phyloP scores from a whole-genome alignment of 2,888 invertebrate genomes.

The Lepidochrysops patricia region DNA sequence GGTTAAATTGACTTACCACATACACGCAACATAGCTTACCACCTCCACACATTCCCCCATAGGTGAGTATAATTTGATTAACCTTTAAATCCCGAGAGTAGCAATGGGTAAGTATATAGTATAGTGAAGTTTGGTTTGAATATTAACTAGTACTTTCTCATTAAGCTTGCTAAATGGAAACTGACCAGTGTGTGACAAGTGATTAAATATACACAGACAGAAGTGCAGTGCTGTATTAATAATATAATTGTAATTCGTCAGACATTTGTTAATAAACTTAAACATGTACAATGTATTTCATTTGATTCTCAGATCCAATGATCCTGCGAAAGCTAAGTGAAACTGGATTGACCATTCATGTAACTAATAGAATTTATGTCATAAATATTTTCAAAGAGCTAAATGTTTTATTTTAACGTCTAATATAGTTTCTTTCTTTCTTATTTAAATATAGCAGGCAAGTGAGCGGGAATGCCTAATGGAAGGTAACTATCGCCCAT shows the following conservation, averaged over 20 bases:
- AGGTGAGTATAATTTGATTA: constrained; percentile 40
- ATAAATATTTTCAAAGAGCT: background rate
- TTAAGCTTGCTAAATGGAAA: constrained; percentile 68
- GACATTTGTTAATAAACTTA: constrained; percentile 52
- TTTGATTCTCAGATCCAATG: constrained; percentile 63
- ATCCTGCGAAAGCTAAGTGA: constrained; percentile 43
- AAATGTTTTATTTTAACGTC: constrained; percentile 15
- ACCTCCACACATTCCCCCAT: constrained; percentile 27
- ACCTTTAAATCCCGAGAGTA: constrained; percentile 16
- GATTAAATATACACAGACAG: constrained; percentile 36
- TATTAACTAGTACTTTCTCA: constrained; percentile 48
- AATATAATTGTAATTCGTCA: constrained; percentile 40
- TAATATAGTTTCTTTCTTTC: no score
- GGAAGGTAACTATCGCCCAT: no score
- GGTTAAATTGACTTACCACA: constrained; percentile 9
- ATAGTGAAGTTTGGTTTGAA: background rate
- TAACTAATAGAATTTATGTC: constrained; percentile 1
- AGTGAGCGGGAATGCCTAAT: no score
- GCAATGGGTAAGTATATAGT: constrained; percentile 27
- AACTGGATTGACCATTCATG: constrained; percentile 14
- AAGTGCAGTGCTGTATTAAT: constrained; percentile 47
- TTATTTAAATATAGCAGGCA: no score
- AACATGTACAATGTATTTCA: constrained; percentile 36
- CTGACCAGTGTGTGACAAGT: constrained; percentile 55
- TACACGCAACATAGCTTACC: constrained; percentile 23